Conservation (phyloP, 2,113 vertebrate species). For the Talpa occidentalis region DNA sequence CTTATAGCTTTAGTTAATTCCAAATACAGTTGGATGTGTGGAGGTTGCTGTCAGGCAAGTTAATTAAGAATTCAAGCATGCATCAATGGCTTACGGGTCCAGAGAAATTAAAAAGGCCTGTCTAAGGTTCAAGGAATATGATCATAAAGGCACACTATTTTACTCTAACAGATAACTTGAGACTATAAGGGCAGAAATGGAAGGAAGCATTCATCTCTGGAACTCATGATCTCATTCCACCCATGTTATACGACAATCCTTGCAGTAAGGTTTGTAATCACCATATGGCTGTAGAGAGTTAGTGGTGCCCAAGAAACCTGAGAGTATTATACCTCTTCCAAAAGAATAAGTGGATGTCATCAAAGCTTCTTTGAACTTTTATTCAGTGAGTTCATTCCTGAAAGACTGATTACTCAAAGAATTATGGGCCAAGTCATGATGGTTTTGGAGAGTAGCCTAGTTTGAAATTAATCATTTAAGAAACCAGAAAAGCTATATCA, state of each 20-base stretch:
- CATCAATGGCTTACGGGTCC: neutral
- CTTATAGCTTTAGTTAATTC: neutral
- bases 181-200: neutral
- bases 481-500: slow-evolving; percentile 34
- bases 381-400: slow-evolving; percentile 59
- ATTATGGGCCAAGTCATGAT: slow-evolving; percentile 42
- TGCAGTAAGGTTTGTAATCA: neutral
- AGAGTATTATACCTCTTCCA: slow-evolving; percentile 19
- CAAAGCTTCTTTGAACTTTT: slow-evolving; percentile 68
- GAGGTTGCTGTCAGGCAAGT: neutral
- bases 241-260: neutral
- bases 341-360: slow-evolving; percentile 49
- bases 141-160: neutral
- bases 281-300: neutral
- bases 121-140: neutral
- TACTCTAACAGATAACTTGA: neutral
- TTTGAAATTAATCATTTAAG: slow-evolving; percentile 57
- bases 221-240: neutral
- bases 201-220: neutral
- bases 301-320: neutral
- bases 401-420: slow-evolving; percentile 62
- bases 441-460: slow-evolving; percentile 64
- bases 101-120: neutral
- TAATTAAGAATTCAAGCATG: neutral
- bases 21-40: too few species aligned